phyloP scores from a whole-genome alignment of 2,113 vertebrate genomes.

The Paedocypris sp. region DNA sequence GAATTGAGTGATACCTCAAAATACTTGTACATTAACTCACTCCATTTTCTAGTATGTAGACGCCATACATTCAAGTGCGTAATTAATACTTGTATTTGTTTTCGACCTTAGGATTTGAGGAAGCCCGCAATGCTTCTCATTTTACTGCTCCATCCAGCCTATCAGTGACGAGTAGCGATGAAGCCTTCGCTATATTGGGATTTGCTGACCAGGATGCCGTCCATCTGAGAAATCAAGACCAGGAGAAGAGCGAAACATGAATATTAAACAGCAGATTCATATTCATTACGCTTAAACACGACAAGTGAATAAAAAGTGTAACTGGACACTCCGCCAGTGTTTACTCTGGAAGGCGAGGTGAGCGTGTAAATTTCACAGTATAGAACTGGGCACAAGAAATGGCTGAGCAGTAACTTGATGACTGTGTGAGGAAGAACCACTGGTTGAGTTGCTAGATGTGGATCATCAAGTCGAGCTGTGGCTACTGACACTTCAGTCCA shows the following conservation, averaged over 20 bases:
- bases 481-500: not conserved
- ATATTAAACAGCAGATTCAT: not conserved
- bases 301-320: not conserved
- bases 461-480: not conserved
- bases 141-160: too few species aligned
- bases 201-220: not conserved
- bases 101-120: too few species aligned
- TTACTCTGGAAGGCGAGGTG: not conserved
- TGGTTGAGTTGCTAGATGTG: too few species aligned
- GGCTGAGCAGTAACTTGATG: slow-evolving; percentile 1
- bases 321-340: slow-evolving; percentile 4
- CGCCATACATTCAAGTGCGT: too few species aligned
- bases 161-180: too few species aligned
- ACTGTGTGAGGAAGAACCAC: not conserved
- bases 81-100: too few species aligned
- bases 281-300: too few species aligned
- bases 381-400: not conserved
- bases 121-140: too few species aligned
- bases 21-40: too few species aligned
- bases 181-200: too few species aligned
- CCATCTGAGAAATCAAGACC: slow-evolving; percentile 5
- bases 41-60: too few species aligned
- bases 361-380: not conserved
- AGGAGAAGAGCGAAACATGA: not conserved
- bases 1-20: too few species aligned